Evolutionary conservation across 2,888 invertebrate species (phyloP), one percentile per base, ranked within the genome.

Genomic region (Aromia moschata): DNA sequence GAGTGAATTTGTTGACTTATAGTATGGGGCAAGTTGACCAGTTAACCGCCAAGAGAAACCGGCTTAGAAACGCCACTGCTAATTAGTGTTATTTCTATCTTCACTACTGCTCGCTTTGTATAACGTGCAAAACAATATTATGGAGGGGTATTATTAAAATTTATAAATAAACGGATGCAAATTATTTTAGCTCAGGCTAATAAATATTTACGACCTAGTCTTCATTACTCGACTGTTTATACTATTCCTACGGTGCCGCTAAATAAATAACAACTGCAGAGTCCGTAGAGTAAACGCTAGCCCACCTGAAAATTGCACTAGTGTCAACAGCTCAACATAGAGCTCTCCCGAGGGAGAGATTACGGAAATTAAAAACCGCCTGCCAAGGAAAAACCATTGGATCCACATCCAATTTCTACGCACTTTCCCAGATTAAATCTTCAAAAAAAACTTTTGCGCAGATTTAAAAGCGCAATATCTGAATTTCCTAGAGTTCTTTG

Each of bases 261-360:
- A 31, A 47, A 18, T 18, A 47, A 47, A 47, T 36, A 47, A 36
- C 33, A 17, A 36, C 17, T 47, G 17, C 36, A 36, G 18, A 47
- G 36, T 36, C 17, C 18, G 11, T 1, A 47, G 17, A 3, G 36
- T 9, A 31, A 47, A 47, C 14, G 11, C n/a, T 17, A 16, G 16
- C 36, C 36, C 16, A 17, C 33, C 12, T 36, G 47, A 30, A 15
- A 47, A 4, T 37, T 47, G 36, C 47, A 47, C 30, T 36, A 47
- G 12, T 16, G 45, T n/a, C 5, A 25, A 4, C 25, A 25, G 33
- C 5, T 47, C 17, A 47, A 47, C 47, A 47, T 16, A 16, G 30
- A 9, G 36, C n/a, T 10, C 16, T 47, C 47, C 36, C 47, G 18
- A 17, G 17, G 17, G 47, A 30, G 36, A 31, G 4, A 47, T 47